Evolutionary conservation across 1,140 invertebrate species (phyloP).

Genomic region (Tachypleus tridentatus): DNA sequence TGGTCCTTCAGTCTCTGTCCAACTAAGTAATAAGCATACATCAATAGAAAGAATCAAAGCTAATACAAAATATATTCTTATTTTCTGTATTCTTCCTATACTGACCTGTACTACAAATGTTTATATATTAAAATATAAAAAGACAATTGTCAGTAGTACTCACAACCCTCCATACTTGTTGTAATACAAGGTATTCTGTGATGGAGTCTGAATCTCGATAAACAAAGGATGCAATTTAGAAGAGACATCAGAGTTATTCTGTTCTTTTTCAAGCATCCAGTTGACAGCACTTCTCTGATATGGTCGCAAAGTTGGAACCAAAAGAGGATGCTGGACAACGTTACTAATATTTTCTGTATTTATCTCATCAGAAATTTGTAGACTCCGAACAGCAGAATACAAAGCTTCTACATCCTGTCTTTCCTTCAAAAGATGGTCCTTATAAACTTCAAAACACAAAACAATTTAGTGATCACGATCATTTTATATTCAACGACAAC

Average conservation of each 20-base stretch:
- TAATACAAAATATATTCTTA: background rate
- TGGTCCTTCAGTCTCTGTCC: background rate
- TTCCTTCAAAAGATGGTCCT: too few species aligned
- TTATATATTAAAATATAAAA: slow-evolving; percentile 5
- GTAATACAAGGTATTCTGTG: slow-evolving; percentile 35
- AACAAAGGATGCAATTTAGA: slow-evolving; percentile 9
- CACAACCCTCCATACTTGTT: slow-evolving; percentile 41
- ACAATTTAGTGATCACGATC: too few species aligned
- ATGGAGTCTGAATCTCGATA: background rate
- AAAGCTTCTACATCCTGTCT: too few species aligned
- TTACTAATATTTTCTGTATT: too few species aligned
- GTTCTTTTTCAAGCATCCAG: slow-evolving; percentile 55
- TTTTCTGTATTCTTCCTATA: background rate
- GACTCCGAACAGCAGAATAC: too few species aligned
- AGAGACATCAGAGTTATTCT: slow-evolving; percentile 20
- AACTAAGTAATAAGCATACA: background rate
- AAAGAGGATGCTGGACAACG: slow-evolving; percentile 7
- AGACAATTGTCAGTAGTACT: slow-evolving; percentile 20
- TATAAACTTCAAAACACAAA: too few species aligned
- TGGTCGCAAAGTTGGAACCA: slow-evolving; percentile 42
- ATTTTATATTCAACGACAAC: too few species aligned
- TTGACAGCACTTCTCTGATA: slow-evolving; percentile 52
- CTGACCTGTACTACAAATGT: background rate
- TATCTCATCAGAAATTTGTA: too few species aligned
- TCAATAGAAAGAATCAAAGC: background rate